Base-by-base conservation (phyloP, 2,113 vertebrate genomes). In the Acanthisitta chloris region DNA sequence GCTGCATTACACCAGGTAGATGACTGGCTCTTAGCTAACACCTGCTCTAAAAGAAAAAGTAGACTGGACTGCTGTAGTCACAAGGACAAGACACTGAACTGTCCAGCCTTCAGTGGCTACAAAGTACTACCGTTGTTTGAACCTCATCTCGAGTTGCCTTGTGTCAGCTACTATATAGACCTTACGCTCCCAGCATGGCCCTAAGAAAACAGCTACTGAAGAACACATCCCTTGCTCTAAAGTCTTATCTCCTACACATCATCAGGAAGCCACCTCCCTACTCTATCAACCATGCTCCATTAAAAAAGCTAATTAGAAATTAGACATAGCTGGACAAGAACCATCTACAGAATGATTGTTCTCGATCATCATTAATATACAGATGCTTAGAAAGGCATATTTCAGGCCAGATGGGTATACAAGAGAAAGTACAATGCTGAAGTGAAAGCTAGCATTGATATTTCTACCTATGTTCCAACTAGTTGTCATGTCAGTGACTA, bases 141-240 rank as follows among this genome's bases (percentile, higher is more conserved):
- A 66, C 6, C 15, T 24, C 38, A 62, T 17, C 54, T 66, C 1
- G 0, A 25, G 23, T 15, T 43, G 31, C 24, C 28, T n/a, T 58
- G 12, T 21, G 10, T n/a, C n/a, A 62, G 19, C 42, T 40, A 66
- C 10, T 6, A 6, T 7, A 23, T 4, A 42, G 38, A 64, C 18
- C 6, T 38, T 42, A 71, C 0, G 0, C 15, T 57, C 20, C n/a
- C 26, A 38, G 2, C 0, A 0, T 4, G 14, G 51, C 1, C 17
- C 13, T 46, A 62, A 33, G 14, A n/a, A 54, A 69, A 66, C 4
- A 42, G 36, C 24, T 57, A 25, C 40, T 13, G 16, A 67, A 57
- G 38, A 89, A 61, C 14, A 45, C 0, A 0, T 17, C 29, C 55
- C 24, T 48, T 66, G 33, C 54, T 8, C 19, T 5, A n/a, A 4